Base-by-base conservation (phyloP, 2,888 invertebrate genomes). In the Prostheceraeus crozeri region DNA sequence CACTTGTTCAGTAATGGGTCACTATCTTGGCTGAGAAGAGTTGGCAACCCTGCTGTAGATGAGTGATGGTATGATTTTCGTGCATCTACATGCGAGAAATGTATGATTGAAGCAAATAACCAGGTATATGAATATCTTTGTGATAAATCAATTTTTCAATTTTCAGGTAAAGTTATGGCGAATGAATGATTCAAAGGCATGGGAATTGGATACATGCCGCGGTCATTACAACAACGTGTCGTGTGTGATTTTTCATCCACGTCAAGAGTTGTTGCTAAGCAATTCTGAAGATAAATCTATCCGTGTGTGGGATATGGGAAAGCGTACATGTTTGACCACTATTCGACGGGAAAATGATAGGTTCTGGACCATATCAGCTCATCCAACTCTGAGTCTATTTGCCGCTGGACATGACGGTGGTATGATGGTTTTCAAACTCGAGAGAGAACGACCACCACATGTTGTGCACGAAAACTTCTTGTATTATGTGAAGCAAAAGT, bases 211-310 rank as follows among this genome's bases (percentile, higher is more conserved):
- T 78, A 91, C 94, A 0, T 98, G 94, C 69, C 84, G 98, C n/a
- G 98, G 98, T 0, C 98, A 98, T 76, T 98, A 96, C 81, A 93
- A 96, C 81, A 99, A 99, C 76, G 96, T 98, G 1, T 96, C 94
- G 0, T 94, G 94, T 72, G 91, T 88, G 0, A 78, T 93, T 45
- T 98, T 98, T 79, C 96, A 98, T 78, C 94, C 98, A 0, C 82
- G 91, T 16, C 90, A 94, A 75, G 98, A 99, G 72, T 80, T 96
- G 28, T 89, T 99, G 63, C 79, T 99, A 45, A 91, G 91, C 30
- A 96, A 98, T 78, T 87, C 94, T 16, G 98, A 98, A 77, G 96
- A 98, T 79, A 91, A 89, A 77, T 89, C 88, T 72, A 91, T 98
- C 68, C 82, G 96, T 1, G 91, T 99, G 1, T 98, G 98, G 98